A percentile compares a stretch with the other conserved stretches of the same genome.
Evolutionary conservation across 2,888 invertebrate genomes (phyloP).

Genomic region (Machimus atricapillus): DNA sequence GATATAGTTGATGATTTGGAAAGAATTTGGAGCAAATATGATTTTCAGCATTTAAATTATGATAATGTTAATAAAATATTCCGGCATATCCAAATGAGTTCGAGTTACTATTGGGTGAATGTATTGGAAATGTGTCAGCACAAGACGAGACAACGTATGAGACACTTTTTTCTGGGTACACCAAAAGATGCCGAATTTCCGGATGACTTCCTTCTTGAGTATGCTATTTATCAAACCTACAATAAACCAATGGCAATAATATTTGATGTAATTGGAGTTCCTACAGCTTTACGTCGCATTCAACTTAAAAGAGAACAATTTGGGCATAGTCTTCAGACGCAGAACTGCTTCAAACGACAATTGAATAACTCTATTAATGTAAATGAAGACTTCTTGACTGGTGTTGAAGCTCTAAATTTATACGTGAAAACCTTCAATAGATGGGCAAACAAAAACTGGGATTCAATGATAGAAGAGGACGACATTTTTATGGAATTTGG

Average conservation of each 20-base stretch:
- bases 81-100: background rate
- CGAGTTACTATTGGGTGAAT: background rate
- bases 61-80: background rate
- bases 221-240: background rate
- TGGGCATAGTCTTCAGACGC: background rate
- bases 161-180: background rate
- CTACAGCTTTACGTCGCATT: background rate
- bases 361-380: background rate
- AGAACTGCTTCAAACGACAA: background rate
- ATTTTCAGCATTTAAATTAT: background rate
- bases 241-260: background rate
- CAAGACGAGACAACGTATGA: background rate
- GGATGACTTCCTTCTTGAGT: background rate
- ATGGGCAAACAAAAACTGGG: constrained; percentile 14
- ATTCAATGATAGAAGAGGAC: constrained; percentile 55
- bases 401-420: background rate
- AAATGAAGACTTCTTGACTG: background rate
- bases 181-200: background rate
- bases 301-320: background rate
- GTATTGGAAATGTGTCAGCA: background rate
- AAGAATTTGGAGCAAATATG: background rate
- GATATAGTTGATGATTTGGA: background rate
- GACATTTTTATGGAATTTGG: constrained; percentile 53
- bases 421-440: constrained; percentile 1
- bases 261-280: constrained; percentile 6